phyloP scores from a whole-genome alignment of 2,113 vertebrate genomes.

The Oryzias curvinotus region DNA sequence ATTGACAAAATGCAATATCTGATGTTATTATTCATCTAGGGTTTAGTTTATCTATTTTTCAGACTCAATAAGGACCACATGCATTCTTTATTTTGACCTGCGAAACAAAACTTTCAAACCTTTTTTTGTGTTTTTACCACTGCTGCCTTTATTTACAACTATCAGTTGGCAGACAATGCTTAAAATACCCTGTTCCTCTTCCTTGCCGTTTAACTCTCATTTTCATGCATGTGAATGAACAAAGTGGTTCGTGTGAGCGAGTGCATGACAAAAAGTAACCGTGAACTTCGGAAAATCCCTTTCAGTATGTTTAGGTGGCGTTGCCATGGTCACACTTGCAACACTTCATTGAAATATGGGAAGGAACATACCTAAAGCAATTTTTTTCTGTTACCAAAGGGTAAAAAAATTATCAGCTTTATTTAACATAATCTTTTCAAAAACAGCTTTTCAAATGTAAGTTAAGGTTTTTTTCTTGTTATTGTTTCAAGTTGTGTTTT shows the following conservation, averaged over 20 bases:
- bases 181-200: no score
- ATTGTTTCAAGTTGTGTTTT: neutral
- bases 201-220: no score
- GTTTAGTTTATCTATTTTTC: neutral
- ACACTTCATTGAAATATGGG: slow-evolving; percentile 15
- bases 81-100: no score
- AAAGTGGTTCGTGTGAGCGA: no score
- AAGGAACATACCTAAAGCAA: neutral
- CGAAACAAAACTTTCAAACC: no score
- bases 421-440: neutral
- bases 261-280: neutral
- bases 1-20: no score
- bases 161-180: no score
- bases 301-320: neutral
- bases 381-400: neutral
- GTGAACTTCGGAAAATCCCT: slow-evolving; percentile 33
- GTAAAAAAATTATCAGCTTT: neutral
- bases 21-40: no score
- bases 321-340: slow-evolving; percentile 22
- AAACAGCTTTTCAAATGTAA: neutral
- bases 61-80: neutral
- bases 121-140: no score
- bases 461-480: neutral
- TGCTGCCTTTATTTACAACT: no score
- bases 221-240: no score